phyloP scores from a whole-genome alignment of 2,113 vertebrate genomes.

The Pseudois nayaur region DNA sequence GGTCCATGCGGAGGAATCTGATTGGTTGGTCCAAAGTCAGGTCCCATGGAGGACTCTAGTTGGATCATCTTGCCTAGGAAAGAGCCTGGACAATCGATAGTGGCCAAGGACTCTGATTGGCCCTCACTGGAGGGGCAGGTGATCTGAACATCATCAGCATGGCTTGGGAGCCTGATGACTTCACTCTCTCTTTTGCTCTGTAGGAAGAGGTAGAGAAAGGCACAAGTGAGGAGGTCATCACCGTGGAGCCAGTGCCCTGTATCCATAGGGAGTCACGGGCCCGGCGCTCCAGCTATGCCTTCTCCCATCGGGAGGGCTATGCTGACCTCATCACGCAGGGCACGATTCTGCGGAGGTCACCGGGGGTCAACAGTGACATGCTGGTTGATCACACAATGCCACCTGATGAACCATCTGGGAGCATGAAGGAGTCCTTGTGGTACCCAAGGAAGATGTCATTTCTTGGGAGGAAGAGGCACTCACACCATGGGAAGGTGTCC shows the following conservation, averaged over 20 bases:
- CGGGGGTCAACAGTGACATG: rapidly evolving
- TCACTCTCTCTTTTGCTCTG: neutral
- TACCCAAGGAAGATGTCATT: neutral
- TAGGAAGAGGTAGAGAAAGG: neutral
- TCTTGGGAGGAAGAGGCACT: rapidly evolving
- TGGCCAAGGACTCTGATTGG: neutral
- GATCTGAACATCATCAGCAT: rapidly evolving
- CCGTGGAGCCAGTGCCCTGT: constrained; percentile 70
- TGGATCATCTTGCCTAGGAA: neutral
- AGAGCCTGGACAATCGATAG: neutral
- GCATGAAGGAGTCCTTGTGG: rapidly evolving
- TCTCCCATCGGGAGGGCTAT: constrained; percentile 86
- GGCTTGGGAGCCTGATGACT: neutral
- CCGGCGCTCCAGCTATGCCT: constrained; percentile 86
- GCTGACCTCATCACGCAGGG: constrained; percentile 82
- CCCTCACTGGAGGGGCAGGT: neutral
- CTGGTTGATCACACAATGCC: rapidly evolving
- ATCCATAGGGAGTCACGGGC: constrained; percentile 48
- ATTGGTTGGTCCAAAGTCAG: neutral
- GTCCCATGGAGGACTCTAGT: too few relatives aligned
- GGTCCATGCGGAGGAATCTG: neutral
- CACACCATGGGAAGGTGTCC: too few relatives aligned
- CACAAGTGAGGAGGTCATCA: neutral
- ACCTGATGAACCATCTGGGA: rapidly evolving
- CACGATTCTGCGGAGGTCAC: constrained; percentile 43